Conservation (phyloP, 2,797 vertebrate species). For the Streptopelia turtur region DNA sequence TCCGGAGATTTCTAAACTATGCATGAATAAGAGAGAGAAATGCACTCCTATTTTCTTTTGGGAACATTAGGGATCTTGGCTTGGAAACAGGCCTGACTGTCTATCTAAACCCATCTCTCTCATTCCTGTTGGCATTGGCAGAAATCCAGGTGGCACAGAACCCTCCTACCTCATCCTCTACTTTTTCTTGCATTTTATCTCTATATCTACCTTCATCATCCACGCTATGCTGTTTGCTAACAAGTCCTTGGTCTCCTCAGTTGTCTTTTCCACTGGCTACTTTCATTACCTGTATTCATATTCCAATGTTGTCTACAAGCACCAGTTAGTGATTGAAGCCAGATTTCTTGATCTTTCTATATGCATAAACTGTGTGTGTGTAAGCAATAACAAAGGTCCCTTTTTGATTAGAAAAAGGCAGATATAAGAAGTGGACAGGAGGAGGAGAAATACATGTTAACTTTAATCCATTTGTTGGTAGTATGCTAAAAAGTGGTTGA, state of each 20-base stretch:
- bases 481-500: neutral
- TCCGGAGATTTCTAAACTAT: slow-evolving; percentile 51
- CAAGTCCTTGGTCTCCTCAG: neutral
- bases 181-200: neutral
- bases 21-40: slow-evolving; percentile 40
- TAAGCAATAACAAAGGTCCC: neutral
- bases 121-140: neutral
- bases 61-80: neutral
- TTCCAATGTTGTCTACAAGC: neutral
- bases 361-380: neutral
- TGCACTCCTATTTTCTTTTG: neutral
- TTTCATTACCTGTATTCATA: neutral
- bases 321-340: neutral
- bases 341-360: neutral
- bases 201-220: neutral
- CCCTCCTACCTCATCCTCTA: neutral
- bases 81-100: neutral
- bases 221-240: neutral
- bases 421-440: neutral
- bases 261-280: neutral
- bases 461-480: neutral
- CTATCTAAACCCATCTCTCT: neutral
- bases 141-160: neutral
- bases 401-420: neutral
- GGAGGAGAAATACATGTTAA: neutral